phyloP scores from a whole-genome alignment of 2,113 vertebrate genomes.

The Syngnathus floridae region DNA sequence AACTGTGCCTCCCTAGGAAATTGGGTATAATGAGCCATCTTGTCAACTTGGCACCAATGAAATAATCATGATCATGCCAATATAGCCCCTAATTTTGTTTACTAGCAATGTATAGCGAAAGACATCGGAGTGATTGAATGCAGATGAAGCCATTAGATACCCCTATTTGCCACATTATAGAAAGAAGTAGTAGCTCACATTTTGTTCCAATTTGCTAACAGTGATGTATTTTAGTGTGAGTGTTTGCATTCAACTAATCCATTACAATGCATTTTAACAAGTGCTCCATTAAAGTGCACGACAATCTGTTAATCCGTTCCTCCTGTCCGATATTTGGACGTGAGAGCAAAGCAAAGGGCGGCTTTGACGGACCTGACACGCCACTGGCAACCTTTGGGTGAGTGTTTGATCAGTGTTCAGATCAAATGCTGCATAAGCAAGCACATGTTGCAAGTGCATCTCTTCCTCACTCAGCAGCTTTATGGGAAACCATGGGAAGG shows the following conservation, averaged over 20 bases:
- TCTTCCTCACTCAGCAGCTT: background rate
- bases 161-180: background rate
- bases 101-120: too few relatives aligned
- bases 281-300: background rate
- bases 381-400: slow-evolving; percentile 44
- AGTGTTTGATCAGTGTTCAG: slow-evolving; percentile 28
- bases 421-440: slow-evolving; percentile 12
- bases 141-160: too few relatives aligned
- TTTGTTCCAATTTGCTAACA: background rate
- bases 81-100: too few relatives aligned
- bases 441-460: background rate
- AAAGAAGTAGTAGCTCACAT: background rate
- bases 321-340: slow-evolving; percentile 8
- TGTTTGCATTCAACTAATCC: too few relatives aligned
- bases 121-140: too few relatives aligned
- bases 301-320: background rate
- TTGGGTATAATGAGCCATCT: too few relatives aligned
- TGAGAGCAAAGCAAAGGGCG: slow-evolving; percentile 28
- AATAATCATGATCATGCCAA: too few relatives aligned
- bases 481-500: background rate
- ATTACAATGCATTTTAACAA: background rate
- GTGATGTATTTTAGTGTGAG: background rate
- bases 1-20: too few relatives aligned
- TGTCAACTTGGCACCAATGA: too few relatives aligned
- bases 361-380: slow-evolving; percentile 19